phyloP scores from a whole-genome alignment of 2,113 vertebrate genomes.

The Perccottus glenii region DNA sequence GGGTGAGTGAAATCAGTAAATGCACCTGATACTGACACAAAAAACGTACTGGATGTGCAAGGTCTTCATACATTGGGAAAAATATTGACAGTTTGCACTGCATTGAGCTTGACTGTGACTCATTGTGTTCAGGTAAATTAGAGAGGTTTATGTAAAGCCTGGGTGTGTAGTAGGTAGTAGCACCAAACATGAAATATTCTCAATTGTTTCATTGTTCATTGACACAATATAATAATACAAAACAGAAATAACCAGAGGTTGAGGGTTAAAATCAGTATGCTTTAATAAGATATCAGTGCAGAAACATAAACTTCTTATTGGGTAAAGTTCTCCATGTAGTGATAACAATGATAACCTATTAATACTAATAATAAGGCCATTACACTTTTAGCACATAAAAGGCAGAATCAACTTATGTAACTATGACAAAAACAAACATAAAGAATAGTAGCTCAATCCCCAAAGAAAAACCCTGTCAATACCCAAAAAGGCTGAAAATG shows the following conservation, averaged over 20 bases:
- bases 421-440: constrained; percentile 76
- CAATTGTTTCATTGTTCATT: too few species aligned
- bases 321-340: constrained; percentile 89
- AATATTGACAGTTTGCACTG: too few species aligned
- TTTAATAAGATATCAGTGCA: constrained; percentile 99
- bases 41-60: too few species aligned
- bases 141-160: too few species aligned
- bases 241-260: not conserved
- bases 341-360: constrained; percentile 79
- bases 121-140: too few species aligned
- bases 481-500: constrained; percentile 76
- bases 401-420: constrained; percentile 83
- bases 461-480: constrained; percentile 58
- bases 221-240: constrained; percentile 16
- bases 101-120: too few species aligned
- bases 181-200: too few species aligned
- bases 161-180: too few species aligned
- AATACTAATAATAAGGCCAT: constrained; percentile 79
- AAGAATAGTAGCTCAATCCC: constrained; percentile 47
- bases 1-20: too few species aligned
- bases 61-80: too few species aligned
- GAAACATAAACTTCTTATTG: constrained; percentile 94
- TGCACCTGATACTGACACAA: too few species aligned
- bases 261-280: constrained; percentile 86
- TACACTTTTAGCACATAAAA: constrained; percentile 85